Evolutionary conservation across 2,797 vertebrate species (phyloP).

Genomic region (Falco berigora): DNA sequence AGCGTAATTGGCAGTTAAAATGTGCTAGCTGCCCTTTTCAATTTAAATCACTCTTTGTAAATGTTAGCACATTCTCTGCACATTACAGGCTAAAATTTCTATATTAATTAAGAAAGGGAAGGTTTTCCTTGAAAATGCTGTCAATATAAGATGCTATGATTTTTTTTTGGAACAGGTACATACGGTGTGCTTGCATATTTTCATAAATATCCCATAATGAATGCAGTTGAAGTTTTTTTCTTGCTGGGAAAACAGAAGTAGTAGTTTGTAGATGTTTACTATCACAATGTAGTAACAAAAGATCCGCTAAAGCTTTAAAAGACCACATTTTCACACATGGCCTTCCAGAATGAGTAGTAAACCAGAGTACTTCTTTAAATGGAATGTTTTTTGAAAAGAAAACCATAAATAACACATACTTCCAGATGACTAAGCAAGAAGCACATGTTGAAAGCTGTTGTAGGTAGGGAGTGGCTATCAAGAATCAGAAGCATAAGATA

Average conservation of each 20-base stretch:
- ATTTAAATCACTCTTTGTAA: background rate
- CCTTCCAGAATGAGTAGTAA: background rate
- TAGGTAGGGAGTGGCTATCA: background rate
- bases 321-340: accelerated
- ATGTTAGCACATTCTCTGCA: background rate
- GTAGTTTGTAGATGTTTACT: background rate
- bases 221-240: background rate
- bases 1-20: background rate
- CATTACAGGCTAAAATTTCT: background rate
- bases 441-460: background rate
- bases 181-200: background rate
- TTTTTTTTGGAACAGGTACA: background rate
- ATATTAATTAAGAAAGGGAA: background rate
- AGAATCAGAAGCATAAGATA: background rate
- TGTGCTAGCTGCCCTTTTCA: background rate
- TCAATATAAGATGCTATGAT: background rate
- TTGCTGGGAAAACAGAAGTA: background rate
- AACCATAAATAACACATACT: background rate
- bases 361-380: background rate
- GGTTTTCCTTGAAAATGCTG: background rate
- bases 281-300: background rate
- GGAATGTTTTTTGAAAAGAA: background rate
- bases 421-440: background rate
- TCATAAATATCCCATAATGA: background rate
- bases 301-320: background rate